A percentile compares a stretch with the other conserved stretches of the same genome.
Conservation (phyloP, 2,113 vertebrate genomes). For the Campylomormyrus numenius region DNA sequence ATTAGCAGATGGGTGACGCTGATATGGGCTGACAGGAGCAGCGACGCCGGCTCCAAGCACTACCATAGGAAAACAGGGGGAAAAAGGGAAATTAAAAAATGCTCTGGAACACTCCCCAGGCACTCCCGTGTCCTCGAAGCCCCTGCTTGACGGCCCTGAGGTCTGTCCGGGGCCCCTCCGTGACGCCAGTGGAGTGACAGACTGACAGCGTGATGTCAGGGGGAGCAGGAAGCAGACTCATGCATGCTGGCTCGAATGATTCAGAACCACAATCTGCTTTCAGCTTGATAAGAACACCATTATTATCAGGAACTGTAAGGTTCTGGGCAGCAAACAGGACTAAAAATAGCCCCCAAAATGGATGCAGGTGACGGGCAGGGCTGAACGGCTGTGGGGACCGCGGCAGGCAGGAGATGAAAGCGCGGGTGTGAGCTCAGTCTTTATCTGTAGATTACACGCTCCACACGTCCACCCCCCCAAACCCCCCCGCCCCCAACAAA, state of each 20-base stretch:
- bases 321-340: background rate
- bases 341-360: background rate
- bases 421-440: background rate
- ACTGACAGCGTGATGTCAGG: background rate
- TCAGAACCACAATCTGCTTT: background rate
- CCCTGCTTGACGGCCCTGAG: background rate
- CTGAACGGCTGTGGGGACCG: background rate
- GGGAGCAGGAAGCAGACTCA: slow-evolving; percentile 20
- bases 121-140: background rate
- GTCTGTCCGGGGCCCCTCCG: background rate
- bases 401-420: slow-evolving; percentile 5
- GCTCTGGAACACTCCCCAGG: background rate
- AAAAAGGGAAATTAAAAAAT: background rate
- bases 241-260: slow-evolving; percentile 16
- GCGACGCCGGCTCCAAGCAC: slow-evolving; percentile 59
- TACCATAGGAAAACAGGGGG: slow-evolving; percentile 18
- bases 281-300: background rate
- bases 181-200: background rate
- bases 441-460: slow-evolving; percentile 31
- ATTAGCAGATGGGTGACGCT: slow-evolving; percentile 80
- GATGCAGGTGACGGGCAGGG: background rate
- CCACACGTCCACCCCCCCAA: background rate
- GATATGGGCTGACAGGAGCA: slow-evolving; percentile 74
- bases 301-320: background rate
- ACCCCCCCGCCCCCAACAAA: background rate